Base-by-base conservation (phyloP, 2,113 vertebrate species). In the Plecturocebus donacophilus region DNA sequence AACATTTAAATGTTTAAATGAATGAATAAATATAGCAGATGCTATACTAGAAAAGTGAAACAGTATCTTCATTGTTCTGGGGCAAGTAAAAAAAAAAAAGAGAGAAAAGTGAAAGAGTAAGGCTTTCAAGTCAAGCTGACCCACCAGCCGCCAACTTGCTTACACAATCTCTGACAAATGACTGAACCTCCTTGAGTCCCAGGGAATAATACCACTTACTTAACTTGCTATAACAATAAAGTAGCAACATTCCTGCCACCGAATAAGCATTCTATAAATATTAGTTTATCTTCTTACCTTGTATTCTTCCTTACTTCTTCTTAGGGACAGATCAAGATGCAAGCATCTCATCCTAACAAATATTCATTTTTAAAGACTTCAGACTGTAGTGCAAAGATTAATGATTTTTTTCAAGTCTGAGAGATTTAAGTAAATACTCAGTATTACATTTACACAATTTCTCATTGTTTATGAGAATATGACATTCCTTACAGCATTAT, bases 1-100 rank as follows among this genome's bases (percentile, higher is more conserved):
- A 90, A 17, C 73, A 86, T 92, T 64, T 64, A 64, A 64, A 95
- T 56, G 47, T 87, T 92, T 83, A 83, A 92, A 73, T 70, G n/a
- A 87, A 81, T 75, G 42, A 95, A 58, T 96, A 58, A 87, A 82
- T 52, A 83, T 3, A 90, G 40, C 12, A 90, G 38, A 77, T 82
- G 52, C 49, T 61, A 1, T 49, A 71, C 40, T 66, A 83, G 68
- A 70, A 82, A 83, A 82, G 23, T 80, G 16, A 52, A 76, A 97
- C 30, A 75, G 70, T 73, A 73, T 64, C 27, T 64, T 64, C 61
- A 64, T 64, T 27, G 25, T 27, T 64, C 30, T 64, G 61, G 27
- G 12, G 61, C 27, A 64, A 64, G 61, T 30, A 14, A 64, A 64
- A 64, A 64, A 58, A 58, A 58, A 61, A 64, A 13, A 64, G 5